Conservation (phyloP, 2,113 vertebrate genomes). For the Atrichornis clamosus region DNA sequence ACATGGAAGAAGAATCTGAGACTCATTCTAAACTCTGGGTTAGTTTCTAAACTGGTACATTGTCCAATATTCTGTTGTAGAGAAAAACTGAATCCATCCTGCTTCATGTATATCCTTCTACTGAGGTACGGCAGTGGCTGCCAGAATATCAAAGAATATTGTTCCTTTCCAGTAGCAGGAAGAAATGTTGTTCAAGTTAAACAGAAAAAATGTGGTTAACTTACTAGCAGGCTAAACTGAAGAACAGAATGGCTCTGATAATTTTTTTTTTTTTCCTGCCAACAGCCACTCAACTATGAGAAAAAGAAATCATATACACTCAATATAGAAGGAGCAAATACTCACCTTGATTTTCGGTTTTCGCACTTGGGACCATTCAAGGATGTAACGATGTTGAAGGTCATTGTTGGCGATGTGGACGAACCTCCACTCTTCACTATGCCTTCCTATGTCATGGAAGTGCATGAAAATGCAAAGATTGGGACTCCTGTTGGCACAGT, state of each 20-base stretch:
- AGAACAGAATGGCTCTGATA: not conserved
- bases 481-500: constrained; percentile 89
- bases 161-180: not conserved
- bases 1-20: not conserved
- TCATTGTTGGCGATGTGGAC: constrained; percentile 93
- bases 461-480: constrained; percentile 86
- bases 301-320: constrained; percentile 94
- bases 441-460: constrained; percentile 92
- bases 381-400: constrained; percentile 88
- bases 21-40: not conserved
- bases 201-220: not conserved
- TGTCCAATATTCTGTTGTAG: not conserved
- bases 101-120: not conserved
- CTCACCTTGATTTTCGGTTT: constrained; percentile 90
- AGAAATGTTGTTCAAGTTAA: not conserved
- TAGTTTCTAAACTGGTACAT: not conserved
- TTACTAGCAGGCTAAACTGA: not conserved
- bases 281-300: constrained; percentile 93
- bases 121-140: not conserved
- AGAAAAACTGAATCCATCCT: not conserved
- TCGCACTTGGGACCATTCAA: constrained; percentile 93
- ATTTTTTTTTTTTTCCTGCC: constrained; percentile 37
- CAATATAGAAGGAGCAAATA: constrained; percentile 94
- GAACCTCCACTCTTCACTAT: constrained; percentile 90
- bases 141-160: not conserved